A percentile compares a stretch with the other conserved stretches of the same genome.
phyloP scores from a whole-genome alignment of 2,888 invertebrate genomes.

The Macrosoma leucophasiata region DNA sequence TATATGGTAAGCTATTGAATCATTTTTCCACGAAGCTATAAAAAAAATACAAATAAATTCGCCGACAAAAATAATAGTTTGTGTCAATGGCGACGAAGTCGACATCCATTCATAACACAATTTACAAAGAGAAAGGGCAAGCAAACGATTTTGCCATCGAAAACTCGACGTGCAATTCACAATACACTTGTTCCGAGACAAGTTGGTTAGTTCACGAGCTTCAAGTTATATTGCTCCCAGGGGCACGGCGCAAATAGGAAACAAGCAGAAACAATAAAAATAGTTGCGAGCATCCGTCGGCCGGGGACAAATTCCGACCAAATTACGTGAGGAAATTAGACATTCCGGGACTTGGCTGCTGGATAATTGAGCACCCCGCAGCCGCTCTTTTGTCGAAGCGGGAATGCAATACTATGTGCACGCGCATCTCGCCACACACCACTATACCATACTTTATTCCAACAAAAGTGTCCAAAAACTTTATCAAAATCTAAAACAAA shows the following conservation, averaged over 20 bases:
- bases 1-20: no score
- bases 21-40: no score
- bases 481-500: no score
- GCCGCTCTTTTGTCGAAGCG: conserved; percentile 34
- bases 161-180: conserved; percentile 59
- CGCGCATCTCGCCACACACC: conserved; percentile 5
- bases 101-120: conserved; percentile 12
- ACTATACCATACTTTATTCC: conserved; percentile 2
- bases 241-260: conserved; percentile 65
- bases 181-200: conserved; percentile 60
- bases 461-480: no score
- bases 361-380: conserved; percentile 61
- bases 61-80: no score
- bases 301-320: conserved; percentile 65
- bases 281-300: conserved; percentile 63
- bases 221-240: conserved; percentile 65
- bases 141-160: conserved; percentile 33
- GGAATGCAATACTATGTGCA: conserved; percentile 36
- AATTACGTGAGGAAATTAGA: conserved; percentile 75
- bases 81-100: no score
- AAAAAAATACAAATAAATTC: no score
- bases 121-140: conserved; percentile 23
- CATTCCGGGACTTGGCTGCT: conserved; percentile 66
- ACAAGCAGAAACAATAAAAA: conserved; percentile 71
- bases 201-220: conserved; percentile 57